A percentile compares a stretch with the other conserved stretches of the same genome.
Conservation (phyloP, 2,888 invertebrate species). For the Meiosimyza decipiens region DNA sequence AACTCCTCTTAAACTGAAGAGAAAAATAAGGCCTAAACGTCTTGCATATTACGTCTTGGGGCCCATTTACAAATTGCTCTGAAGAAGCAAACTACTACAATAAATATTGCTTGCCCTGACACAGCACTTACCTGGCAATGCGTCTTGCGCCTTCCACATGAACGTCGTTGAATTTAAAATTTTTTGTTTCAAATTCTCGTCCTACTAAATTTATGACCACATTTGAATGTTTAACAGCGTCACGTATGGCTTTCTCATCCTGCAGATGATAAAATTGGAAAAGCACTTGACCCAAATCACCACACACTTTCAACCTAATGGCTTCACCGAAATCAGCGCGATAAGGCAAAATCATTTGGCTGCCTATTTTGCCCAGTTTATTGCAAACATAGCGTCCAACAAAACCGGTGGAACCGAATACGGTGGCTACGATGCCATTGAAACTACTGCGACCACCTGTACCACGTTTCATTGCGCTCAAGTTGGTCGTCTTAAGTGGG, state of each 20-base stretch:
- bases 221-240: conserved; percentile 92
- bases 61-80: too few species aligned
- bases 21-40: too few species aligned
- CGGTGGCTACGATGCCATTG: conserved; percentile 97
- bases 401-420: conserved; percentile 93
- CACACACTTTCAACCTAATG: conserved; percentile 81
- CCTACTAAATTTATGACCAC: conserved; percentile 96
- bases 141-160: conserved; percentile 85
- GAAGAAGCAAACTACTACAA: too few species aligned
- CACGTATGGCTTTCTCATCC: conserved; percentile 87
- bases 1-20: too few species aligned
- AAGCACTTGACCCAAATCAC: conserved; percentile 95
- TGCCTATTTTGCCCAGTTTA: conserved; percentile 86
- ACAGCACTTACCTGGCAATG: conserved; percentile 76
- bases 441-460: conserved; percentile 96
- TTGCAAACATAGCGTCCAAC: conserved; percentile 90
- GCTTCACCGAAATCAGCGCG: conserved; percentile 87
- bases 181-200: conserved; percentile 90
- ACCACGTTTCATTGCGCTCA: conserved; percentile 80
- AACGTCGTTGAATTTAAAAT: conserved; percentile 87
- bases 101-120: conserved; percentile 64
- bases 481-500: conserved; percentile 69
- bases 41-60: too few species aligned
- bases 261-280: conserved; percentile 86
- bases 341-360: conserved; percentile 92